Percentiles rank a stretch among this genome's conserved stretches.
These are phyloP conservation scores for Triplophysa siluroides DNA, from an alignment of 2,113 vertebrate species.

Conservation along the genomic window DNA sequence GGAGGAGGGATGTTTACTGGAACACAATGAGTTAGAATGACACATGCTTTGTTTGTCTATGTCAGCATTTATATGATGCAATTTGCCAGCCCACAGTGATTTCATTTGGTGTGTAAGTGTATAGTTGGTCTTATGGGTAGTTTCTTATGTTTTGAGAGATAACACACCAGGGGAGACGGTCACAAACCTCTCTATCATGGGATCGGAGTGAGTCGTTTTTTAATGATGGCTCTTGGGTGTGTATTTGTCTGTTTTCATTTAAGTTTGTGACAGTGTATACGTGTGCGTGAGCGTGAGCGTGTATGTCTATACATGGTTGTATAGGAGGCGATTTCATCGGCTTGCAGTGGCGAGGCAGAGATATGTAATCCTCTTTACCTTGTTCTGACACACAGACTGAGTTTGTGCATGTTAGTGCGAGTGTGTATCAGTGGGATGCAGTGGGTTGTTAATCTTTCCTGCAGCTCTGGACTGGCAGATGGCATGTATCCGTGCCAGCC, in stretches of 20 bases:
- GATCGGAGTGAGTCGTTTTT: constrained; percentile 37
- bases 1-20: constrained; percentile 39
- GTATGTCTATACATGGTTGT: constrained; percentile 5
- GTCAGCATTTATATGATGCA: background rate
- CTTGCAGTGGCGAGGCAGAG: constrained; percentile 40
- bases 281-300: constrained; percentile 13
- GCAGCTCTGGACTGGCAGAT: constrained; percentile 54
- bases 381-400: constrained; percentile 45
- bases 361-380: constrained; percentile 58
- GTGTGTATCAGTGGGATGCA: constrained; percentile 44
- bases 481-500: constrained; percentile 46
- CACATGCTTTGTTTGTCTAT: constrained; percentile 41
- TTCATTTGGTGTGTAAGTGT: constrained; percentile 18
- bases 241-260: constrained; percentile 23
- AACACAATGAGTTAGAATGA: constrained; percentile 30
- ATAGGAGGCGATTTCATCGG: constrained; percentile 43
- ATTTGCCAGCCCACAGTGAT: constrained; percentile 9
- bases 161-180: constrained; percentile 12
- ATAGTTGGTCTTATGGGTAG: constrained; percentile 9
- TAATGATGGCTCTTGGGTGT: constrained; percentile 50
- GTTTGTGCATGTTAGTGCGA: constrained; percentile 14
- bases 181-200: constrained; percentile 26
- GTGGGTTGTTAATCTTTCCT: constrained; percentile 37
- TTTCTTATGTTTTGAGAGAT: constrained; percentile 33
- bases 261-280: background rate